Evolutionary conservation across 2,888 invertebrate species (phyloP).

Genomic region (Marasmarcha lunaedactyla): DNA sequence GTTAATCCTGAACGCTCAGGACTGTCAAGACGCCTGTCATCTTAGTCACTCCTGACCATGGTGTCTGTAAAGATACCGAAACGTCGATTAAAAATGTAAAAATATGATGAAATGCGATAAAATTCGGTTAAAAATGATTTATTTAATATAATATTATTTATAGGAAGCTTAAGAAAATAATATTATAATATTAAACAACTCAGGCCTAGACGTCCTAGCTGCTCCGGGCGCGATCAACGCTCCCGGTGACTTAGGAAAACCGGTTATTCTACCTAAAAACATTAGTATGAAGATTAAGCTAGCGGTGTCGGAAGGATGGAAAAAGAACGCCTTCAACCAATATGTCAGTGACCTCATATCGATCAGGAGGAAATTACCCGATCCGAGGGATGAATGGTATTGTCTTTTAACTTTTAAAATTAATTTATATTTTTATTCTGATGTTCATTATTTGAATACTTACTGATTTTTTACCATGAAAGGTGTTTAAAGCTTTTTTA

Average conservation of each 20-base stretch:
- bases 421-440: too few relatives aligned
- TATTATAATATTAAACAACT: constrained; percentile 11
- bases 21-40: too few relatives aligned
- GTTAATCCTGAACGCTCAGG: too few relatives aligned
- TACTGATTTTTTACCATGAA: too few relatives aligned
- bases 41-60: too few relatives aligned
- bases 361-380: constrained; percentile 91
- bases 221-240: constrained; percentile 72
- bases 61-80: too few relatives aligned
- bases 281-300: constrained; percentile 87
- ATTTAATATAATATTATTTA: too few relatives aligned
- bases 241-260: constrained; percentile 91
- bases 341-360: constrained; percentile 98
- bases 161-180: not conserved
- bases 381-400: constrained; percentile 95
- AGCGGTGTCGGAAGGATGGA: constrained; percentile 94
- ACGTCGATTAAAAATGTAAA: too few relatives aligned
- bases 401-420: constrained; percentile 24
- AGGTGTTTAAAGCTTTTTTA: too few relatives aligned
- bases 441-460: too few relatives aligned
- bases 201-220: constrained; percentile 75
- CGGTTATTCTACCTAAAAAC: constrained; percentile 88
- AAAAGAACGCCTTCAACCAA: constrained; percentile 98
- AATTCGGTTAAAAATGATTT: too few relatives aligned
- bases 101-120: too few relatives aligned